A percentile compares a stretch with the other conserved stretches of the same genome.
phyloP scores from a whole-genome alignment of 2,113 vertebrate species.

The Vulpes lagopus region DNA sequence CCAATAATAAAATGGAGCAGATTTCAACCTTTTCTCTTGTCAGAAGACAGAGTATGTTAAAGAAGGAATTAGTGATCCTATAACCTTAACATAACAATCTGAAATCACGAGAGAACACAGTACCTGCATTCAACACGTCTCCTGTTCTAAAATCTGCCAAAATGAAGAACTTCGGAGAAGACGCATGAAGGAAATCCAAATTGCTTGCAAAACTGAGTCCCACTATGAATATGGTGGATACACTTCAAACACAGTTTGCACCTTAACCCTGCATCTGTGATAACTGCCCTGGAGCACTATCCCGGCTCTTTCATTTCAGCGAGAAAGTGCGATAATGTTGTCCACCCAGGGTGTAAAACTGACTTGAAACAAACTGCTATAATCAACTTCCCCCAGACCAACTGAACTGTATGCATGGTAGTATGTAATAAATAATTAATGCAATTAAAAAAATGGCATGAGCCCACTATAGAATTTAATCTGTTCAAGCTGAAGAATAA shows the following conservation, averaged over 20 bases:
- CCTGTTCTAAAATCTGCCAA: background rate
- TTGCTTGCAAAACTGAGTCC: background rate
- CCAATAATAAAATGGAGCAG: background rate
- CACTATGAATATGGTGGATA: accelerated
- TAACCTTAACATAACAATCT: too few relatives aligned
- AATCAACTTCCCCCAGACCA: conserved; percentile 55
- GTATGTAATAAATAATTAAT: conserved; percentile 70
- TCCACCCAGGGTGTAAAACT: conserved; percentile 60
- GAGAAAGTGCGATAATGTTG: conserved; percentile 63
- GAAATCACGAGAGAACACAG: background rate
- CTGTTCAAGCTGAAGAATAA: conserved; percentile 68
- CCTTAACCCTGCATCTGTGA: background rate
- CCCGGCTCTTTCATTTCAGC: conserved; percentile 33
- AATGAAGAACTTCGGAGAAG: background rate
- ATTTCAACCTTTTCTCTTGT: background rate
- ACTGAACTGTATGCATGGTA: background rate
- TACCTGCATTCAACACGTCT: accelerated
- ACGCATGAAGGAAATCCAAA: background rate
- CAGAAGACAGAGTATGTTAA: background rate
- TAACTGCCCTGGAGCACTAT: background rate
- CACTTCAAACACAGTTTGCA: background rate
- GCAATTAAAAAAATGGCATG: conserved; percentile 60
- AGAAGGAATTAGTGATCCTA: background rate
- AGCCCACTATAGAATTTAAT: conserved; percentile 18
- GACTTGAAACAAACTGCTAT: conserved; percentile 74